Base-by-base conservation (phyloP, 1,140 invertebrate species). In the Lithobius niger region DNA sequence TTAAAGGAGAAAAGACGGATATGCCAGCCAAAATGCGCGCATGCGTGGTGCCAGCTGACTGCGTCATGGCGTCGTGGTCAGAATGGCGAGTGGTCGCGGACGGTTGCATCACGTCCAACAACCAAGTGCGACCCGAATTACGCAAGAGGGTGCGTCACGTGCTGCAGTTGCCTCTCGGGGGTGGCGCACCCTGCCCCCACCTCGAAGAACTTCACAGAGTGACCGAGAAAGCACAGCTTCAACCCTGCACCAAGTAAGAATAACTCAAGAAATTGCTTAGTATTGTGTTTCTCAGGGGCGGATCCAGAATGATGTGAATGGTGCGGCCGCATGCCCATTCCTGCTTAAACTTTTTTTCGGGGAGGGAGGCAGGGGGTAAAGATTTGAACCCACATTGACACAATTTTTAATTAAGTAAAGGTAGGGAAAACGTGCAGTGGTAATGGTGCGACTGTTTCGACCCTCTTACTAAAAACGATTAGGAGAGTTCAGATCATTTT, bases 41-140 rank as follows among this genome's bases (percentile, higher is more conserved):
- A 0, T 73, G 71, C 49, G 65, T 72, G 2, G 69, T 73, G 0
- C 71, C 72, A 1, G 71, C 74, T 54, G 69, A 74, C 47, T 81
- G 79, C 61, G 63, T 70, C 19, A 70, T 79, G 1, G 76, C 77
- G 27, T 69, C 73, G 1, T 80, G 79, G 79, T 74, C 75, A 57
- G 71, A 74, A 19, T 78, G 78, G 76, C 51, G 52, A 1, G 60
- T 66, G 2, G 59, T 65, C 27, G 68, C 69, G 59, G 66, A 66
- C 44, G 70, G 70, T 18, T 74, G 73, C 57, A 58, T 70, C 3
- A 67, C 62, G 27, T 61, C 64, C 0, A 65, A 64, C 15, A 71
- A 71, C 0, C 57, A 67, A 64, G 62, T 62, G 25, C 62, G 65
- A 53, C 59, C 67, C 16, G 73, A 74, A 48, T 66, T 69, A 24